Evolutionary conservation across 2,113 vertebrate species (phyloP), one percentile per base, ranked within the genome.

Genomic region (Phrynosoma platyrhinos): DNA sequence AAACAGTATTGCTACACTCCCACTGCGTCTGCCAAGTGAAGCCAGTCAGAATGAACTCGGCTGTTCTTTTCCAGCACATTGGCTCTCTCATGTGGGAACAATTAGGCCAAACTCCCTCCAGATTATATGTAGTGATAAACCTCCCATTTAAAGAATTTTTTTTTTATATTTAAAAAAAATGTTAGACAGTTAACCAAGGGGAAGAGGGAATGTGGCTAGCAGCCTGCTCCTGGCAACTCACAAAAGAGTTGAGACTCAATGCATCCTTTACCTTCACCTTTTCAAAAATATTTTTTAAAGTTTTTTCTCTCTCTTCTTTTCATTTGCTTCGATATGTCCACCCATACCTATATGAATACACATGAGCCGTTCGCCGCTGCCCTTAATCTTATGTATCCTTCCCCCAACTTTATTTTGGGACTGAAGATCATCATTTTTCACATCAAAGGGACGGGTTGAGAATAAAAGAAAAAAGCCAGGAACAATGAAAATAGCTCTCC

Each of bases 391-490:
- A 96, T 96, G 53, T 66, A 30, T 81, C 27, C 75, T 21, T n/a
- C 96, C 95, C 94, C 96, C 95, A 96, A 96, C 96, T 97, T 96
- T 95, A 96, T 97, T 97, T 95, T 92, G 94, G 96, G 97, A 97
- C 96, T 96, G 97, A 97, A 97, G 96, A 97, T 97, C 96, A 97
- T 97, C 98, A 97, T 96, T 96, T 97, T 96, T 97, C 96, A 96
- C 97, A 97, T 98, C 97, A 98, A 98, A 98, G 97, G 95, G 95
- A 94, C 95, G 95, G 93, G 92, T 91, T 91, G 95, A 95, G 95
- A 97, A 97, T 96, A 97, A 97, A 97, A 98, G 97, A 97, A 97
- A 97, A 97, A 97, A 97, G 94, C 95, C 95, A 96, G 96, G 97
- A 96, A 98, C 96, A 97, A 96, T 97, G 94, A 97, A 95, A 96